Evolutionary conservation across 2,888 invertebrate genomes (phyloP).

Genomic region (Acleris holmiana): DNA sequence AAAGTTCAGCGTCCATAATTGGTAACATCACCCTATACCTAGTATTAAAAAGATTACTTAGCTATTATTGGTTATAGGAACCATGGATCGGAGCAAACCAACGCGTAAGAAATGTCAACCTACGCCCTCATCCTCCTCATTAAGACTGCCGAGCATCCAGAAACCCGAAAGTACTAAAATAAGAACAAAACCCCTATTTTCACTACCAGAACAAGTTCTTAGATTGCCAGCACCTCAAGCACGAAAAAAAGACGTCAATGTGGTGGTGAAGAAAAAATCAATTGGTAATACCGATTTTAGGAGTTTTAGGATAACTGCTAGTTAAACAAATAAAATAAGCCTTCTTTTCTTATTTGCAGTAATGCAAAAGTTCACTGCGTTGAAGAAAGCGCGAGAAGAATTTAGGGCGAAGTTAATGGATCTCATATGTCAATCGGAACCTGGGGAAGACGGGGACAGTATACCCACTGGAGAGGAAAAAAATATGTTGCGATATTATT

Average conservation of each 20-base stretch:
- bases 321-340: not conserved
- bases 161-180: slow-evolving; percentile 85
- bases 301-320: not conserved
- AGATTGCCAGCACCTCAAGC: slow-evolving; percentile 72
- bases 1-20: too few relatives aligned
- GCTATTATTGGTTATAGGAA: slow-evolving; percentile 11
- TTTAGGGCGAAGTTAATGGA: slow-evolving; percentile 92
- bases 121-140: slow-evolving; percentile 75
- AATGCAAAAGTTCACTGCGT: slow-evolving; percentile 87
- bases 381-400: slow-evolving; percentile 90
- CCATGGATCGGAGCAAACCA: slow-evolving; percentile 59
- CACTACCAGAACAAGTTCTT: slow-evolving; percentile 86
- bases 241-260: slow-evolving; percentile 60
- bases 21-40: too few relatives aligned
- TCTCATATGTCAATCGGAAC: slow-evolving; percentile 86
- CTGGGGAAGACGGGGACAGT: slow-evolving; percentile 65
- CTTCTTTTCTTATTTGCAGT: slow-evolving; percentile 60
- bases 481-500: slow-evolving; percentile 92
- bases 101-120: slow-evolving; percentile 74
- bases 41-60: too few relatives aligned
- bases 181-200: slow-evolving; percentile 83
- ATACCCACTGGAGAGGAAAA: slow-evolving; percentile 87
- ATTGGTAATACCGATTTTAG: slow-evolving; percentile 55
- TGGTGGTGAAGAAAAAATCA: slow-evolving; percentile 58
- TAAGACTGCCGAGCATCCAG: slow-evolving; percentile 80